Base-by-base conservation (phyloP, 2,797 vertebrate genomes). In the Smutsia temminckii region DNA sequence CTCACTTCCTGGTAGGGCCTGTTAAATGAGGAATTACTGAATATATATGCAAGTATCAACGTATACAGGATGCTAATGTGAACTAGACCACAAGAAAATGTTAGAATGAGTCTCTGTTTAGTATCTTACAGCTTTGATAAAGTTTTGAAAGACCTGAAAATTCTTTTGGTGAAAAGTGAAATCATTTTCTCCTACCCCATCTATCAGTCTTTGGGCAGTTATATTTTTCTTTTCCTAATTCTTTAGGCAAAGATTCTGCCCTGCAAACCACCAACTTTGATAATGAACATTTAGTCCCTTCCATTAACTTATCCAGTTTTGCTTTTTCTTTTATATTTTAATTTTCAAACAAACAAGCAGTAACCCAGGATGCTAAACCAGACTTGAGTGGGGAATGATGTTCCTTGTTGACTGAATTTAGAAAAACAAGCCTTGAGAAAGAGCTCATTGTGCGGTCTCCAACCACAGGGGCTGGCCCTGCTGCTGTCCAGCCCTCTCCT, bases 351-450 rank as follows among this genome's bases (percentile, higher is more conserved):
- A 97, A 98, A 97, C 25, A 87, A 80, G 71, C 66, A 86, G 68
- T 59, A 97, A 95, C 94, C 95, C 90, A 95, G 95, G 95, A 97
- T 95, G 93, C 95, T 94, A 97, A 93, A 88, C 46, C 53, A 86
- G 89, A 49, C 77, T 74, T 6, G 57, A 89, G 95, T 94, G 94
- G 97, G 97, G 97, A 97, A 85, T 89, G 93, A 91, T 96, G 86
- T 95, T 97, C 92, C 89, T 97, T 97, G 95, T 95, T 89, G 92
- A 85, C 96, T 97, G 97, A 96, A 97, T 96, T 97, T 95, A 94
- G 96, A 85, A 92, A 97, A 98, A 80, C 59, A 97, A 97, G 93
- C 88, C 96, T 97, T 89, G 96, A 97, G 98, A 97, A 97, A 96
- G 97, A 59, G 77, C 77, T 96, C 93, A 57, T 96, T 98, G 93